These are phyloP conservation scores for Pedetes capensis DNA, from an alignment of 2,113 vertebrate genomes.

Conservation along the genomic window DNA sequence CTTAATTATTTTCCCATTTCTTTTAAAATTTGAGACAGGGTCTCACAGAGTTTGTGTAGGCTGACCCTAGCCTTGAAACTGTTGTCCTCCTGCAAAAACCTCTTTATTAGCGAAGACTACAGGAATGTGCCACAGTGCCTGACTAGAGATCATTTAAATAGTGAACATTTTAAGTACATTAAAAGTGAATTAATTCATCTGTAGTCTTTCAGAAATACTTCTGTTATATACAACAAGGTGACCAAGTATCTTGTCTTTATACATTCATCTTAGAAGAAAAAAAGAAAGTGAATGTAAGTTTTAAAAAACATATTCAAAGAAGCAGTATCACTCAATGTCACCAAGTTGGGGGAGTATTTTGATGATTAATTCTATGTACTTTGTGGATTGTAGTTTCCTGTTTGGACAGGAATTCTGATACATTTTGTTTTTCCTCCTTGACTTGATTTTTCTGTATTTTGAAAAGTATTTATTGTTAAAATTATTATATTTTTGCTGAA, in stretches of 20 bases:
- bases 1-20: too few relatives aligned
- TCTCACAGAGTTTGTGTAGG: too few relatives aligned
- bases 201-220: not conserved
- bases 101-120: too few relatives aligned
- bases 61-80: too few relatives aligned
- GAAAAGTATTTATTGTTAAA: not conserved
- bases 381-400: not conserved
- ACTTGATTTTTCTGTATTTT: not conserved
- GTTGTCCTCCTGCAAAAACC: too few relatives aligned
- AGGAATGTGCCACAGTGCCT: too few relatives aligned
- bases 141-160: not conserved
- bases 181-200: not conserved
- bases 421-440: not conserved
- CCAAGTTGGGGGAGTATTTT: not conserved
- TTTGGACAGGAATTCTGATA: not conserved
- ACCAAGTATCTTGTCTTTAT: not conserved
- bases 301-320: not conserved
- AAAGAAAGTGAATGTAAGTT: not conserved
- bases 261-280: not conserved
- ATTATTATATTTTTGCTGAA: not conserved
- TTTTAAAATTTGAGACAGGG: too few relatives aligned
- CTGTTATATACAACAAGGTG: not conserved
- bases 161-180: not conserved
- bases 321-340: not conserved
- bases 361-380: constrained; percentile 2